phyloP scores from a whole-genome alignment of 2,797 vertebrate species.

The Amblyraja radiata region DNA sequence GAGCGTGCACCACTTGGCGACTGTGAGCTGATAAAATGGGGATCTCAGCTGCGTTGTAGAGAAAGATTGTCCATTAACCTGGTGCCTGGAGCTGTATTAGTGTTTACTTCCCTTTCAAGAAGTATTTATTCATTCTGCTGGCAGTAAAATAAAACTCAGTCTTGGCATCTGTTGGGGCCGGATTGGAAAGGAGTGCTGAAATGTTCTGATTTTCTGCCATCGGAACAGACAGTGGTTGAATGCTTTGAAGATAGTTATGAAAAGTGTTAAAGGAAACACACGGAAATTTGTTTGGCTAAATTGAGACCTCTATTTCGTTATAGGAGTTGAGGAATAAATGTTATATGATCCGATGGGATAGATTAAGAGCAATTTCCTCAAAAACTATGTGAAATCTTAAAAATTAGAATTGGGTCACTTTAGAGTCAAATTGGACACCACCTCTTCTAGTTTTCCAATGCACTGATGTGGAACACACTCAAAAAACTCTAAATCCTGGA shows the following conservation, averaged over 20 bases:
- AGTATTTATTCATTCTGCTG: background rate
- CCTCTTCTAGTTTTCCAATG: background rate
- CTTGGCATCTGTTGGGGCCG: background rate
- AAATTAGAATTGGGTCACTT: background rate
- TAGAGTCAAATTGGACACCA: background rate
- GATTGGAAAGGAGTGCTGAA: background rate
- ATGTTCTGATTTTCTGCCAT: background rate
- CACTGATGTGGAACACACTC: too few species aligned
- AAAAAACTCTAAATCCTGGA: background rate
- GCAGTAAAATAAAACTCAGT: background rate
- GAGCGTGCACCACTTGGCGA: background rate
- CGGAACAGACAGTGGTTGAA: slow-evolving; percentile 16
- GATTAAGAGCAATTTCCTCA: background rate
- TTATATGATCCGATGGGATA: background rate
- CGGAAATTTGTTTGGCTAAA: background rate
- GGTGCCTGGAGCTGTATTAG: background rate
- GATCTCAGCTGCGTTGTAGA: background rate
- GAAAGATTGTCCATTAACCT: background rate
- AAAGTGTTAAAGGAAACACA: background rate
- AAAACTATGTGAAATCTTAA: background rate
- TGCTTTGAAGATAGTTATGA: slow-evolving; percentile 1
- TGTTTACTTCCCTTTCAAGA: background rate
- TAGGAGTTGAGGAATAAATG: background rate
- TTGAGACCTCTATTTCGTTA: background rate
- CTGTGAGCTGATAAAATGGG: background rate